Conservation (phyloP, 2,113 vertebrate species). For the Gnathonemus longibarbis region DNA sequence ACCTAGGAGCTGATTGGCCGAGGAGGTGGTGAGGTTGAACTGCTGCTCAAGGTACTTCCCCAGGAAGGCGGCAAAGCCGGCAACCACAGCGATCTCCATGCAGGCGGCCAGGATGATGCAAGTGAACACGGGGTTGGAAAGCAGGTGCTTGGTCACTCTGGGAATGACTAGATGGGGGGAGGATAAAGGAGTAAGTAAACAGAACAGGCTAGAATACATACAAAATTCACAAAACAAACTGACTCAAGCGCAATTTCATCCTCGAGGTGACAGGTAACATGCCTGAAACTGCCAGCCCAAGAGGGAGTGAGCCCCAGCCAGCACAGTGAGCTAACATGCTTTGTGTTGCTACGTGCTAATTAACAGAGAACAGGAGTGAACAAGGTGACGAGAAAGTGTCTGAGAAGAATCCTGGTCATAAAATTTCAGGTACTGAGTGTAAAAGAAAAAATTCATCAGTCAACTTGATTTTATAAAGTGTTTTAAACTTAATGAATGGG, state of each 20-base stretch:
- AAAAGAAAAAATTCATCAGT: not conserved
- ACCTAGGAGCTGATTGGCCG: constrained; percentile 67
- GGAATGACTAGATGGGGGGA: constrained; percentile 51
- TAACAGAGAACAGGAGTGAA: not conserved
- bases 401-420: not conserved
- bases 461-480: not conserved
- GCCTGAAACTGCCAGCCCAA: not conserved
- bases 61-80: constrained; percentile 61
- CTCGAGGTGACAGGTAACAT: not conserved
- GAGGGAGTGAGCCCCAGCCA: not conserved
- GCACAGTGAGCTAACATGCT: not conserved
- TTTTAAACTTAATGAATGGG: not conserved
- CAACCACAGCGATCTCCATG: constrained; percentile 64
- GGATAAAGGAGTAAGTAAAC: not conserved
- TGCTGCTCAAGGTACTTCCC: constrained; percentile 67
- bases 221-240: not conserved
- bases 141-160: constrained; percentile 58
- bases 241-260: not conserved
- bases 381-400: not conserved
- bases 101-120: constrained; percentile 63
- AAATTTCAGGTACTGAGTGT: not conserved
- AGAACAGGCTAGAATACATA: not conserved
- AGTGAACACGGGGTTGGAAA: constrained; percentile 65
- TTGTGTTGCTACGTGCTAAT: not conserved
- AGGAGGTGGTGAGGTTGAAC: constrained; percentile 65